Base-by-base conservation (phyloP, 2,113 vertebrate species). In the Rhea americana region DNA sequence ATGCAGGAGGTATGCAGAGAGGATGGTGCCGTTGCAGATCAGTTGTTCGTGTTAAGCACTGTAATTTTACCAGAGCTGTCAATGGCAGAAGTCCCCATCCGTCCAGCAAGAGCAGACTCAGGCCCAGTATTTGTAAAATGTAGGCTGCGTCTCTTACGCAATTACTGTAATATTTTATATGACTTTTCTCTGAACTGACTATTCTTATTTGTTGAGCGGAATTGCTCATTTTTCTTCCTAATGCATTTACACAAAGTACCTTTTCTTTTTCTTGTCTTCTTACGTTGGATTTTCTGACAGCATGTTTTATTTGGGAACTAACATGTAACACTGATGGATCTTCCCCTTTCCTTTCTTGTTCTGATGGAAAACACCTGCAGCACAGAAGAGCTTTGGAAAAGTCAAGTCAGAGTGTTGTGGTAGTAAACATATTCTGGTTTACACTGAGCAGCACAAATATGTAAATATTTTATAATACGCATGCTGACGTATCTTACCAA, bases 381-480 rank as follows among this genome's bases (percentile, higher is more conserved):
- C 75, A 84, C 50, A 63, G 73, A 91, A 48, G 55, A 95, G 93
- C 85, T 90, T 79, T 82, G 39, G 22, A 41, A 78, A 95, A 95
- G 84, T 85, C 95, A 83, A 93, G 88, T 80, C 70, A 73, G 61
- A 93, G 50, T 93, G 73, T 7, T 76, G 18, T 28, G 39, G 51
- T 45, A 67, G 65, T 62, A 89, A 88, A 90, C 91, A 66, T 66
- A 8, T 85, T 89, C 94, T 93, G 78, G 66, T 28, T 73, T 92
- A 96, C 89, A 94, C 14, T 2, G 4, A 95, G 87, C 66, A 76
- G 66, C 83, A 95, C 84, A 93, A 97, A 96, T 96, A 97, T 90
- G 91, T 96, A 97, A 97, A 96, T 96, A 93, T 93, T 97, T 91
- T 87, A 70, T 91, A 91, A 65, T 13, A 11, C 72, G 15, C 70